phyloP scores from a whole-genome alignment of 2,113 vertebrate genomes.

The Agelaius tricolor region DNA sequence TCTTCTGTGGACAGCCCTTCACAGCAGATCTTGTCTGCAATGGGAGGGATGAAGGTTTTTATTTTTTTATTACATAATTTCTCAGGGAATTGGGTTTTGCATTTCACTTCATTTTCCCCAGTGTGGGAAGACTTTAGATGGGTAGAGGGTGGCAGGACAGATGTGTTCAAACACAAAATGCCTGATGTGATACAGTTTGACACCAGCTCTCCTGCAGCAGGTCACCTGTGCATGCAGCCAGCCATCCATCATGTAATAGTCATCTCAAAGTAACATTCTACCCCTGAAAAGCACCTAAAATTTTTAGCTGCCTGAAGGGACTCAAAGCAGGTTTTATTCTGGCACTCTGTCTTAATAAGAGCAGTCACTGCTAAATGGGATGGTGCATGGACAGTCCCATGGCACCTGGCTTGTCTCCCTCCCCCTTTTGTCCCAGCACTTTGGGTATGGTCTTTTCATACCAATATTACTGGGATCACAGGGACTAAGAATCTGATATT shows the following conservation, averaged over 20 bases:
- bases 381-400: neutral
- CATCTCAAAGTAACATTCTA: neutral
- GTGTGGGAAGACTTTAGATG: neutral
- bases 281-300: neutral
- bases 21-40: neutral
- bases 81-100: neutral
- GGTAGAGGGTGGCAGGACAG: neutral
- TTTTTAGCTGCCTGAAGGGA: neutral
- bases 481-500: neutral
- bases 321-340: neutral
- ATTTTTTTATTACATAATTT: neutral
- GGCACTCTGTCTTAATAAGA: neutral
- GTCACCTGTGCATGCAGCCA: neutral
- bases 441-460: neutral
- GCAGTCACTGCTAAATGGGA: neutral
- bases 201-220: neutral
- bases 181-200: neutral
- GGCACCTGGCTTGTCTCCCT: neutral
- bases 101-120: neutral
- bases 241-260: neutral
- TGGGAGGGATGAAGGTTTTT: neutral
- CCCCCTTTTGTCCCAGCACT: neutral
- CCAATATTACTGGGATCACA: neutral
- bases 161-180: neutral
- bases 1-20: neutral